Percentiles rank a stretch among this genome's conserved stretches.
Conservation (phyloP, 2,113 vertebrate genomes). For the Emydocephalus ijimae region DNA sequence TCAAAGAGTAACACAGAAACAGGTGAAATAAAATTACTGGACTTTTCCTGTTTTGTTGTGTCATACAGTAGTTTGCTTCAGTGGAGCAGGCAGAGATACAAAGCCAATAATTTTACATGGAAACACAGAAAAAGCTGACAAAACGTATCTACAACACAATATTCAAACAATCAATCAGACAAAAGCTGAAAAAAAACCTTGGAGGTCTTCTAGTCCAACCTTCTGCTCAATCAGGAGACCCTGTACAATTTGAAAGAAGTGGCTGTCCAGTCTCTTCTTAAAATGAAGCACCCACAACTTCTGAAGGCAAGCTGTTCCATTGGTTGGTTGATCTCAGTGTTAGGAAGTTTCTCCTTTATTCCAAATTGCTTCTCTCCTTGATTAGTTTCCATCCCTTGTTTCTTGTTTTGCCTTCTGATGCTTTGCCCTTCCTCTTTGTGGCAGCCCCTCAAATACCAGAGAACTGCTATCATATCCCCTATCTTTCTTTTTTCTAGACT, state of each 20-base stretch:
- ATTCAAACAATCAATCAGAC: neutral
- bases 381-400: neutral
- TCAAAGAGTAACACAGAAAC: slow-evolving; percentile 28
- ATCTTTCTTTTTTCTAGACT: neutral
- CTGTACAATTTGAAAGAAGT: neutral
- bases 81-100: slow-evolving; percentile 2
- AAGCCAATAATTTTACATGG: neutral
- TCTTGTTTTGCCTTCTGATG: neutral
- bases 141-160: neutral
- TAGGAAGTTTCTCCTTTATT: neutral
- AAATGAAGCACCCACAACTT: neutral
- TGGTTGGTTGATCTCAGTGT: neutral
- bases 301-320: neutral
- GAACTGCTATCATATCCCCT: neutral
- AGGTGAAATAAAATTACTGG: neutral
- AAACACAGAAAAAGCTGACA: slow-evolving; percentile 10
- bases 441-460: neutral
- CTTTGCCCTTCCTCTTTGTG: neutral
- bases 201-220: neutral
- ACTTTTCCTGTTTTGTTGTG: slow-evolving; percentile 10
- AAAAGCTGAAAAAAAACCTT: neutral
- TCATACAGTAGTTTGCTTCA: neutral
- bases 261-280: neutral
- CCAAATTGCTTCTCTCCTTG: neutral
- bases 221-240: neutral